Percentiles rank a stretch among this genome's conserved stretches.
Conservation (phyloP, 1,140 invertebrate genomes). For the Drosophila pseudoobscura region DNA sequence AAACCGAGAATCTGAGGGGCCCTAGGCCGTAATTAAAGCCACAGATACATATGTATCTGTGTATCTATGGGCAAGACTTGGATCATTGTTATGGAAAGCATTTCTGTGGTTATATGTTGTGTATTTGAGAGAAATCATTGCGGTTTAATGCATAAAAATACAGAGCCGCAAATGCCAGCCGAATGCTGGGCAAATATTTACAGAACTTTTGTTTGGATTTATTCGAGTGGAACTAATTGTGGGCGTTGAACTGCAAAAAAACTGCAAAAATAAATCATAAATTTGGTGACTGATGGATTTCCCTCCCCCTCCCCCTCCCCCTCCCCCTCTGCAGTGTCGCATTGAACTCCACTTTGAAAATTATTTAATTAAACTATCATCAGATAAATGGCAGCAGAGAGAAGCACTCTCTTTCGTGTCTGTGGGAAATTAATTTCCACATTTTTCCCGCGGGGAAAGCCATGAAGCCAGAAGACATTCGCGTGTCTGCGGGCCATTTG, state of each 20-base stretch:
- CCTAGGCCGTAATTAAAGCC: slow-evolving; percentile 58
- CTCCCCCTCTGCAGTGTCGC: slow-evolving; percentile 28
- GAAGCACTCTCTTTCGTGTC: slow-evolving; percentile 48
- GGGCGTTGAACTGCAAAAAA: slow-evolving; percentile 78
- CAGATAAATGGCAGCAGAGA: slow-evolving; percentile 36
- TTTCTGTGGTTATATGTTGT: slow-evolving; percentile 13
- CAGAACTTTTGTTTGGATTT: slow-evolving; percentile 76
- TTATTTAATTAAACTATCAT: slow-evolving; percentile 76
- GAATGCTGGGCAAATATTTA: slow-evolving; percentile 58
- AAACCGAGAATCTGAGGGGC: slow-evolving; percentile 51
- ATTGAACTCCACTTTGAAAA: slow-evolving; percentile 55
- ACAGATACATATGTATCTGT: slow-evolving; percentile 18
- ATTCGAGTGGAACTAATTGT: slow-evolving; percentile 81
- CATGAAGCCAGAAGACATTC: slow-evolving; percentile 29
- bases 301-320: neutral
- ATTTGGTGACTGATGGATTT: slow-evolving; percentile 25
- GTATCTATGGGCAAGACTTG: neutral
- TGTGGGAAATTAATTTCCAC: slow-evolving; percentile 68
- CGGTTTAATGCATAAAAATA: slow-evolving; percentile 63
- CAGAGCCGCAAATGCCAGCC: slow-evolving; percentile 21
- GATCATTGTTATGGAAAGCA: too few relatives aligned
- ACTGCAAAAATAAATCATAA: slow-evolving; percentile 46
- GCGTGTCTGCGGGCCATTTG: slow-evolving; percentile 70
- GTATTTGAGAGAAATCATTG: slow-evolving; percentile 50
- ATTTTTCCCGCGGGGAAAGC: slow-evolving; percentile 16